Conservation (phyloP, 2,888 invertebrate genomes). For the Chouioia cunea region DNA sequence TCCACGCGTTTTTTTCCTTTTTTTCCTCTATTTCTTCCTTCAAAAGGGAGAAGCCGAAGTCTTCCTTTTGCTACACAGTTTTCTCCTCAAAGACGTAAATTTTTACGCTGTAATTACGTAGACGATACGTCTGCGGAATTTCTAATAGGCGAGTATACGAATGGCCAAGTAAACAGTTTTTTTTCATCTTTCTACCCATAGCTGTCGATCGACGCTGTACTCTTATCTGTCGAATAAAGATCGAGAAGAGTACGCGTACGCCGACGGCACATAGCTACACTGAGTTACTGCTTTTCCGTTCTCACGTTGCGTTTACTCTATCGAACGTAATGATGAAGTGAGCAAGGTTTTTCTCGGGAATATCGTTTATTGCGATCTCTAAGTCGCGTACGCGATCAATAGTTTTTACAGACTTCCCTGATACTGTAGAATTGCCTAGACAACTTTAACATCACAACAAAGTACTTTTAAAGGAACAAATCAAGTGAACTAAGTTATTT, state of each 20-base stretch:
- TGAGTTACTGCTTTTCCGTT: too few species aligned
- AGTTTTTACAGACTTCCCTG: too few species aligned
- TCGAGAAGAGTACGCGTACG: slow-evolving; percentile 20
- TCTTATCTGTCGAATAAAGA: slow-evolving; percentile 17
- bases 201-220: not conserved
- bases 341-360: too few species aligned
- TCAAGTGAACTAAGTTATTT: too few species aligned
- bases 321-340: too few species aligned
- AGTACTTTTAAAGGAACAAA: too few species aligned
- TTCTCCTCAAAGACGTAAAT: slow-evolving; percentile 54
- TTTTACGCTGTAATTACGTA: slow-evolving; percentile 64
- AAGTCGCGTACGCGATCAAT: too few species aligned
- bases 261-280: slow-evolving; percentile 26
- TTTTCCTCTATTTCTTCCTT: slow-evolving; percentile 25
- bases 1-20: slow-evolving; percentile 22
- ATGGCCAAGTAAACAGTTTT: slow-evolving; percentile 45
- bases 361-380: too few species aligned
- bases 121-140: slow-evolving; percentile 61
- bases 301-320: too few species aligned
- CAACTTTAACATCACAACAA: too few species aligned
- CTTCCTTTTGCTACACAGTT: not conserved
- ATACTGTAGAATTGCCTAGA: too few species aligned
- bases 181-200: slow-evolving; percentile 10
- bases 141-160: slow-evolving; percentile 53
- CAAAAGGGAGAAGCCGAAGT: slow-evolving; percentile 18